These are phyloP conservation scores for Amaurobius ferox DNA, from an alignment of 2,888 invertebrate species.

Conservation along the genomic window DNA sequence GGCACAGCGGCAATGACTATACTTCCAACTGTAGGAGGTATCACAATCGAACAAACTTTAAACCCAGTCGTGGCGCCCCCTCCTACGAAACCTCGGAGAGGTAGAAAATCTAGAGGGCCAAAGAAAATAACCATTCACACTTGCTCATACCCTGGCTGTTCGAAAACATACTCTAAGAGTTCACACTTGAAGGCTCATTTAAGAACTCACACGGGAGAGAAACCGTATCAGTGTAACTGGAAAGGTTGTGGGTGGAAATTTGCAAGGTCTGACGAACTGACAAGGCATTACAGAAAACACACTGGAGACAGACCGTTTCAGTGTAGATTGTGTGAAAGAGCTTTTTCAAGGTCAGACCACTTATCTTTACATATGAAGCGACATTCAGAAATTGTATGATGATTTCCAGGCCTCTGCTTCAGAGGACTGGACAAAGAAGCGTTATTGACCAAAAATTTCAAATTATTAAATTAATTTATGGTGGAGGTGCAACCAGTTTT, in stretches of 20 bases:
- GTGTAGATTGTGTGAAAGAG: constrained; percentile 82
- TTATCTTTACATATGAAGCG: constrained; percentile 83
- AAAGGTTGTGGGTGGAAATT: constrained; percentile 82
- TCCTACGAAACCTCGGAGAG: constrained; percentile 72
- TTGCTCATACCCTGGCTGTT: constrained; percentile 81
- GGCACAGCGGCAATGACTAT: constrained; percentile 55
- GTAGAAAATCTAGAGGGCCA: constrained; percentile 75
- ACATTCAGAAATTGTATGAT: constrained; percentile 77
- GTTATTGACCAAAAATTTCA: constrained; percentile 60
- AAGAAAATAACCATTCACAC: constrained; percentile 80
- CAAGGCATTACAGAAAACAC: constrained; percentile 81
- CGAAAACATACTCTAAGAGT: constrained; percentile 82
- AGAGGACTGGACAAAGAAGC: constrained; percentile 13
- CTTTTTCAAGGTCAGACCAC: constrained; percentile 83
- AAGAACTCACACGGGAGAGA: constrained; percentile 83
- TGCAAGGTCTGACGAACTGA: constrained; percentile 82
- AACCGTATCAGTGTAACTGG: constrained; percentile 83
- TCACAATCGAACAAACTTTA: constrained; percentile 50
- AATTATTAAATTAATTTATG: constrained; percentile 46
- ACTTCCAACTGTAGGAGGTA: constrained; percentile 32
- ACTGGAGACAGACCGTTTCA: constrained; percentile 83
- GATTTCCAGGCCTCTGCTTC: constrained; percentile 25
- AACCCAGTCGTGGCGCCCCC: constrained; percentile 33
- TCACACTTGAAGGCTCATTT: constrained; percentile 83
- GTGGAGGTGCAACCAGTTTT: constrained; percentile 63